phyloP scores from a whole-genome alignment of 2,797 vertebrate genomes.

The Sebastiscus tertius region DNA sequence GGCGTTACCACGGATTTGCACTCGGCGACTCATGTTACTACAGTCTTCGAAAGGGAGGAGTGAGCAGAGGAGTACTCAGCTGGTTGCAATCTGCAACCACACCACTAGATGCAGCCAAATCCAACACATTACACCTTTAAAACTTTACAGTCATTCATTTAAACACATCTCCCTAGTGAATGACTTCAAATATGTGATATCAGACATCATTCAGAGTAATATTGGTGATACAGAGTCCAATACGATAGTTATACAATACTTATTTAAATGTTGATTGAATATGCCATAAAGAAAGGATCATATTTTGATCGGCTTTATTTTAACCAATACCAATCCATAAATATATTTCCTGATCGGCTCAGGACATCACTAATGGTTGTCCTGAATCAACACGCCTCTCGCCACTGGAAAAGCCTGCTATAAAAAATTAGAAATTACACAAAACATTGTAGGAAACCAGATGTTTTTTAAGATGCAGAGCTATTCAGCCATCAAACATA shows the following conservation, averaged over 20 bases:
- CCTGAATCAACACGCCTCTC: not conserved
- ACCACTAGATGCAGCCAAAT: too few relatives aligned
- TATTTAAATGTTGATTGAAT: not conserved
- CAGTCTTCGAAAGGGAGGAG: too few relatives aligned
- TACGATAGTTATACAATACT: not conserved
- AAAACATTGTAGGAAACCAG: not conserved
- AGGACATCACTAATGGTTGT: not conserved
- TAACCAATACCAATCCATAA: not conserved
- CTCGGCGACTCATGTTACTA: too few relatives aligned
- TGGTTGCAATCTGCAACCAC: too few relatives aligned
- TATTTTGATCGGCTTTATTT: not conserved
- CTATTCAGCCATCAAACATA: not conserved
- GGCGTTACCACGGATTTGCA: too few relatives aligned
- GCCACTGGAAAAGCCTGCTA: not conserved
- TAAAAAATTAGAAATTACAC: not conserved
- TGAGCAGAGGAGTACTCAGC: accelerated
- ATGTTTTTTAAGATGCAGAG: not conserved
- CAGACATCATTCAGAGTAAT: too few relatives aligned
- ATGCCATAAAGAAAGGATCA: not conserved
- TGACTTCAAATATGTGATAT: not conserved
- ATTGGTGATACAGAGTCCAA: not conserved
- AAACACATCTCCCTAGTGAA: not conserved
- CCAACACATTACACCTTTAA: too few relatives aligned
- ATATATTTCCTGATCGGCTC: not conserved
- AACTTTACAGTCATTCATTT: not conserved